Conservation (phyloP, 1,140 invertebrate species). For the Diabrotica virgifera region DNA sequence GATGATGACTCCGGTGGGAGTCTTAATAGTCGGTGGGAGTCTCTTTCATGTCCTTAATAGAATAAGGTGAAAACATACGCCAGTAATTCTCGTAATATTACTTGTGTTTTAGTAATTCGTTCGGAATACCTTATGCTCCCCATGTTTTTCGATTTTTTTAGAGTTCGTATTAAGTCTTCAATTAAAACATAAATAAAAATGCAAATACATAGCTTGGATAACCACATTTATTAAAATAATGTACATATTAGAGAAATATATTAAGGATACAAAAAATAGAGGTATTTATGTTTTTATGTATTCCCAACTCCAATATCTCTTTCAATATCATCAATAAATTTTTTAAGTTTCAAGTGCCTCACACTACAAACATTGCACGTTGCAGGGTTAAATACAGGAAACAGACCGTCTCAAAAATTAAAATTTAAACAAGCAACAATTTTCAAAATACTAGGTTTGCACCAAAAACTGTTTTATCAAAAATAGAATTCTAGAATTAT, state of each 20-base stretch:
- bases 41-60: no score
- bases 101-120: no score
- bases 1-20: no score
- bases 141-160: no score
- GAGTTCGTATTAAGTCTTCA: no score
- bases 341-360: slow-evolving; percentile 2
- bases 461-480: neutral
- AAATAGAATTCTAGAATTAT: neutral
- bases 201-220: neutral
- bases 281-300: slow-evolving; percentile 7
- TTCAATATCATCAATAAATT: neutral
- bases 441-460: neutral
- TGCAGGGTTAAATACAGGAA: neutral
- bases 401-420: neutral
- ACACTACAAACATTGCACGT: neutral
- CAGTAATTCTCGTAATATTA: no score
- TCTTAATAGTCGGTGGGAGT: no score
- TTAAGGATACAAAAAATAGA: slow-evolving; percentile 6
- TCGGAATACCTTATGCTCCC: no score
- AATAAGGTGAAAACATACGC: no score
- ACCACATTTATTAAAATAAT: neutral
- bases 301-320: neutral
- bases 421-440: neutral
- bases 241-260: neutral
- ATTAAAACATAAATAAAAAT: no score